These are phyloP conservation scores for Mamestra brassicae DNA, from an alignment of 2,888 invertebrate species.

Conservation along the genomic window DNA sequence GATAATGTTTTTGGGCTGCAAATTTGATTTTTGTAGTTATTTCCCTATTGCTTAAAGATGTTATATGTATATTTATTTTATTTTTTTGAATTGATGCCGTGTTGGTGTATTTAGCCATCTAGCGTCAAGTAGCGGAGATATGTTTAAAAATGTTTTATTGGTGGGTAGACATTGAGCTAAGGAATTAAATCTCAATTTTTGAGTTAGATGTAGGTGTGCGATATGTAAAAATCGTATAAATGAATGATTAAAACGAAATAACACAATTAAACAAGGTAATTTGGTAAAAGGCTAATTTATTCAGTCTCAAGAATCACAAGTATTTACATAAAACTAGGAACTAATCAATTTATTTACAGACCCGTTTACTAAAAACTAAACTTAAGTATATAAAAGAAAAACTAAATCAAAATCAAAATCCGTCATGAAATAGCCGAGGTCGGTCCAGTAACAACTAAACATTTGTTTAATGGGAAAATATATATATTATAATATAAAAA, in stretches of 20 bases:
- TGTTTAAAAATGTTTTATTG: no score
- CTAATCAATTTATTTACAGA: constrained; percentile 72
- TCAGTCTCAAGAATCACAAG: constrained; percentile 77
- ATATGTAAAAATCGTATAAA: no score
- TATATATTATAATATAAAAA: background rate
- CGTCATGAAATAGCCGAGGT: constrained; percentile 61
- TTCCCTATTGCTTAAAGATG: no score
- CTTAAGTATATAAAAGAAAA: constrained; percentile 25
- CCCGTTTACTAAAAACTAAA: constrained; percentile 71
- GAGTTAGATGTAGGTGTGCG: no score
- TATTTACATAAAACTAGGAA: constrained; percentile 77
- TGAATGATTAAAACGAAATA: background rate
- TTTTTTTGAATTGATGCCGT: no score
- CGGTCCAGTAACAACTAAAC: constrained; percentile 49
- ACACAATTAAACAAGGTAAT: constrained; percentile 61
- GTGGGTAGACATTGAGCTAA: no score
- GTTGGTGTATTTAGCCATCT: no score
- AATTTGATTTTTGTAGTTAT: no score
- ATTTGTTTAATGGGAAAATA: background rate
- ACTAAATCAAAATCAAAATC: constrained; percentile 55
- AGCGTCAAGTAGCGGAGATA: no score
- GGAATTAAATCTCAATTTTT: no score
- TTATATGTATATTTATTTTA: no score
- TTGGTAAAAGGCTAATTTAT: constrained; percentile 79
- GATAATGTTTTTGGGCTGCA: no score